Evolutionary conservation across 2,888 invertebrate genomes (phyloP).

Genomic region (Crepidodera aurea): DNA sequence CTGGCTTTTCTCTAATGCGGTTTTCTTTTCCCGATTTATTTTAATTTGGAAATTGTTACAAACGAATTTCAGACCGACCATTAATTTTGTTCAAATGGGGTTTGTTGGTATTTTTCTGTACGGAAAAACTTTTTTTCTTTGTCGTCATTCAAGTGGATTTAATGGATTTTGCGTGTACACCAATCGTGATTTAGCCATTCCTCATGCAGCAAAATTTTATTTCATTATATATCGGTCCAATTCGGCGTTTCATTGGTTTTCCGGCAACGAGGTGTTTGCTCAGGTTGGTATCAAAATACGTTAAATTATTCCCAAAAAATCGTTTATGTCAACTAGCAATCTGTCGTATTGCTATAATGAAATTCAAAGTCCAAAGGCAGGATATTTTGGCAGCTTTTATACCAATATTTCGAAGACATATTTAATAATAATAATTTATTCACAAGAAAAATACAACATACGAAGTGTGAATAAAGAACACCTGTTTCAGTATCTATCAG

Average conservation of each 20-base stretch:
- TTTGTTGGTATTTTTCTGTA: conserved; percentile 36
- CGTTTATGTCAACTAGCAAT: too few relatives aligned
- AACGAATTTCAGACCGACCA: conserved; percentile 37
- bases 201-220: conserved; percentile 9
- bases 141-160: conserved; percentile 27
- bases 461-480: too few relatives aligned
- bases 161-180: conserved; percentile 34
- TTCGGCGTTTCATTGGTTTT: neutral
- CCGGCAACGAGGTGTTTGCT: neutral
- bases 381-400: too few relatives aligned
- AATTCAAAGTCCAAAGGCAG: too few relatives aligned
- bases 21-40: conserved; percentile 47
- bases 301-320: too few relatives aligned
- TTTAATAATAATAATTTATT: too few relatives aligned
- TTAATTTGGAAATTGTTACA: conserved; percentile 44
- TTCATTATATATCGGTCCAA: neutral
- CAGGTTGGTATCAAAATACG: neutral
- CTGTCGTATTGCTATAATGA: too few relatives aligned
- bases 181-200: conserved; percentile 10
- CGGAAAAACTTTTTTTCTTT: conserved; percentile 20
- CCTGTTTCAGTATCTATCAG: too few relatives aligned
- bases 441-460: too few relatives aligned
- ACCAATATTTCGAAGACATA: too few relatives aligned
- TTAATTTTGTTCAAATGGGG: conserved; percentile 40
- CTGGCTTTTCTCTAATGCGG: conserved; percentile 45